phyloP scores from a whole-genome alignment of 2,113 vertebrate genomes.

The Axis porcinus region DNA sequence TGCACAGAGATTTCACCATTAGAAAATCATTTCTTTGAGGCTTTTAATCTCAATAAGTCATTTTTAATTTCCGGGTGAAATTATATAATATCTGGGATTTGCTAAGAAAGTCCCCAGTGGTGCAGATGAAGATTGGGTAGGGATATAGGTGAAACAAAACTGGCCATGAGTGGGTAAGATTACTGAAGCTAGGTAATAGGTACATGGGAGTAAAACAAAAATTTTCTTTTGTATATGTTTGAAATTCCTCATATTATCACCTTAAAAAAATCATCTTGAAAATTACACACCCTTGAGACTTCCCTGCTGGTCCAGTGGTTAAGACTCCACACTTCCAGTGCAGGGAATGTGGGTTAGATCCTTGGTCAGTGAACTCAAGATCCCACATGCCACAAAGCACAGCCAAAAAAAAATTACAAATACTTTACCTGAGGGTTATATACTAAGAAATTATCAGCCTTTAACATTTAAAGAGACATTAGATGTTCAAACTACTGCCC shows the following conservation, averaged over 20 bases:
- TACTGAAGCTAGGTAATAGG: background rate
- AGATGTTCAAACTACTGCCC: background rate
- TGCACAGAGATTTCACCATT: background rate
- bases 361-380: background rate
- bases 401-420: background rate
- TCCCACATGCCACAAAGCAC: background rate
- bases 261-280: background rate
- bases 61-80: background rate
- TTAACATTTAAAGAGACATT: background rate
- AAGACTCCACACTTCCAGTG: background rate
- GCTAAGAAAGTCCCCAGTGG: background rate
- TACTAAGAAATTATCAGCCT: background rate
- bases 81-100: background rate
- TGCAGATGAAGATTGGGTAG: background rate
- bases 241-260: background rate
- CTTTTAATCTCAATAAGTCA: background rate
- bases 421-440: background rate
- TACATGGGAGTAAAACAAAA: background rate
- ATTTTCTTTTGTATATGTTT: background rate
- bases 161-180: background rate
- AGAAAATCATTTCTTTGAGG: background rate
- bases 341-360: background rate
- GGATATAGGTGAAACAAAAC: background rate
- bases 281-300: background rate
- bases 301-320: background rate